Base-by-base conservation (phyloP, 2,888 invertebrate genomes). In the Crematogaster levior region DNA sequence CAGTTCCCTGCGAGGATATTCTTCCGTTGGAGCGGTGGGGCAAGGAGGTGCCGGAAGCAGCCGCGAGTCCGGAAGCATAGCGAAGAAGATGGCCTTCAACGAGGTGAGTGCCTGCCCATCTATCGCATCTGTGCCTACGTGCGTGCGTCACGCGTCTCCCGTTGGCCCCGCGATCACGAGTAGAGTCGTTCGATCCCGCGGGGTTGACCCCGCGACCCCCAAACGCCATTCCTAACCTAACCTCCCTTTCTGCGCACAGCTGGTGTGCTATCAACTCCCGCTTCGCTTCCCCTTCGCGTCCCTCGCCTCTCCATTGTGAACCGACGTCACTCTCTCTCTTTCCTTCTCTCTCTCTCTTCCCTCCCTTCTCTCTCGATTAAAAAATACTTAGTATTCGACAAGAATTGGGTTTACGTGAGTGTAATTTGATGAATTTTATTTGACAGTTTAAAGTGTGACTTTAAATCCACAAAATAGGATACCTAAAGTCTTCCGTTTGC, bases 61-160 rank as follows among this genome's bases (percentile, higher is more conserved):
- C 90, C 93, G 92, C 89, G 92, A 92, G 87, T 91, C 93, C 92
- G 92, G 93, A 92, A 93, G 91, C 92, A 91, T 93, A 94, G 91
- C 93, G 89, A 93, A 93, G 92, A 94, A 94, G 93, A 97, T 97
- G 97, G 96, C 97, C 96, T 97, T 97, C 96, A 97, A 97, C 96
- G 96, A 97, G 96, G 97, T 97, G 95, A 96, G 96, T 82, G 40
- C 37, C 72, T 12, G 51, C 48, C 27, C 24, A 40, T 46, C 24
- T 34, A 34, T 34, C 6, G 34, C 34, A 34, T 34, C 34, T 34
- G 34, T 6, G 34, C 34, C 34, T 34, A 6, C 72, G 58, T 46
- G 30, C 60, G 10, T 34, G 73, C 63, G 27, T 82, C 51, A 75
- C 81, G 18, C 68, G 51, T 34, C 21, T 68, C 51, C 27, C 48